phyloP scores from a whole-genome alignment of 2,888 invertebrate genomes.

The Scaptomyza reducta region DNA sequence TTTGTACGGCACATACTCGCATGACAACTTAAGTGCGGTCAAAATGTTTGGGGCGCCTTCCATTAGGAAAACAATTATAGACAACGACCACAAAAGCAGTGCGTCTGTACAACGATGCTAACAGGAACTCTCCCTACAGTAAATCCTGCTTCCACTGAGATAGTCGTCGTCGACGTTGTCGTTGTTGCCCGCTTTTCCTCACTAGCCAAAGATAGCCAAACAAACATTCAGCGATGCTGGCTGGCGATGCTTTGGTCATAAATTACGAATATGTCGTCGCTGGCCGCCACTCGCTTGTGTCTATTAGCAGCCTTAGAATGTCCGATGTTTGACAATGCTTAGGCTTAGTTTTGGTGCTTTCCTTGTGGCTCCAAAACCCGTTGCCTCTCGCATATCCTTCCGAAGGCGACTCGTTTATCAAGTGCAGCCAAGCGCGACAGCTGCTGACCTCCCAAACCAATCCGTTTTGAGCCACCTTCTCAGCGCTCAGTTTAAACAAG shows the following conservation, averaged over 20 bases:
- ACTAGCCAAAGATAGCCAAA: conserved; percentile 48
- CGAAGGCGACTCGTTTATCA: conserved; percentile 55
- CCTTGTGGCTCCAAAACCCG: conserved; percentile 23
- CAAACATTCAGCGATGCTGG: conserved; percentile 59
- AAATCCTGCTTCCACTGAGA: conserved; percentile 22
- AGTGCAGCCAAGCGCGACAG: conserved; percentile 63
- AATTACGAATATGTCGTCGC: conserved; percentile 78
- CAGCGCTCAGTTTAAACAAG: conserved; percentile 23
- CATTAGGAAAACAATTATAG: conserved; percentile 78
- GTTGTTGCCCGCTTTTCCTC: conserved; percentile 20
- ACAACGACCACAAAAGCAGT: conserved; percentile 55
- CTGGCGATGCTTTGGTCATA: conserved; percentile 60
- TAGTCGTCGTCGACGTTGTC: conserved; percentile 8
- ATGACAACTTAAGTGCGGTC: conserved; percentile 78
- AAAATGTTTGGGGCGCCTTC: conserved; percentile 66
- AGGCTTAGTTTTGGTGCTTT: conserved; percentile 50
- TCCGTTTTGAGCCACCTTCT: background rate
- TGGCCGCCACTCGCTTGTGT: conserved; percentile 67
- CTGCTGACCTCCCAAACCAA: conserved; percentile 24
- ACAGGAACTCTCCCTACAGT: conserved; percentile 7
- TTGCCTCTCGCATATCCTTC: conserved; percentile 14
- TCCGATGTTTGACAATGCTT: conserved; percentile 75
- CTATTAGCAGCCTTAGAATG: conserved; percentile 83
- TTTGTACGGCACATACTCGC: conserved; percentile 61
- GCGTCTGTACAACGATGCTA: conserved; percentile 26